Evolutionary conservation across 1,140 invertebrate species (phyloP).

Genomic region (Episyrphus balteatus): DNA sequence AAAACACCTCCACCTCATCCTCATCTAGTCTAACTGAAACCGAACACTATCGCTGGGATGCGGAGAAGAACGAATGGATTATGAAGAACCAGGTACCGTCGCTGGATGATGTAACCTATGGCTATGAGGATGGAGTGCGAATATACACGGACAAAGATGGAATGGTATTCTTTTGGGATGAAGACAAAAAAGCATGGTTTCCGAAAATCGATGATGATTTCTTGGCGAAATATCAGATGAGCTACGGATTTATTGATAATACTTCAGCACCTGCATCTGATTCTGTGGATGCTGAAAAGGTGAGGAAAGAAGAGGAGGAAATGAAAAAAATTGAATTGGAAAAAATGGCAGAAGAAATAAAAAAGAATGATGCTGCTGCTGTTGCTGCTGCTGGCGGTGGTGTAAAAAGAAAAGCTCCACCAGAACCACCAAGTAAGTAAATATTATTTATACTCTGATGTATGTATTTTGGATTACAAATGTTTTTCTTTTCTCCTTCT

Average conservation of each 20-base stretch:
- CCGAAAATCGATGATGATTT: slow-evolving; percentile 97
- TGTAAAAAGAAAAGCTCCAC: slow-evolving; percentile 37
- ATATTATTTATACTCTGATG: background rate
- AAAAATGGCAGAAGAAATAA: slow-evolving; percentile 27
- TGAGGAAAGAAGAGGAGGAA: slow-evolving; percentile 19
- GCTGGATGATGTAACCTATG: slow-evolving; percentile 43
- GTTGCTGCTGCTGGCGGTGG: slow-evolving; percentile 9
- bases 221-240: slow-evolving; percentile 90
- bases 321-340: slow-evolving; percentile 20
- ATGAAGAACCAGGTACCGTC: slow-evolving; percentile 22
- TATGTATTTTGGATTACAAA: background rate
- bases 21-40: slow-evolving; percentile 18
- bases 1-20: slow-evolving; percentile 13
- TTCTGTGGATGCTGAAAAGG: slow-evolving; percentile 24
- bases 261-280: slow-evolving; percentile 22
- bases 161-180: slow-evolving; percentile 84
- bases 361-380: slow-evolving; percentile 26
- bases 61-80: slow-evolving; percentile 28
- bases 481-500: slow-evolving; percentile 10
- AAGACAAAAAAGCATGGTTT: slow-evolving; percentile 85
- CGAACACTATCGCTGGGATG: slow-evolving; percentile 35
- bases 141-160: slow-evolving; percentile 83
- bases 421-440: slow-evolving; percentile 36
- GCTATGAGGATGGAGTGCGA: slow-evolving; percentile 65
- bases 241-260: slow-evolving; percentile 73